Base-by-base conservation (phyloP, 1,140 invertebrate species). In the Zaprionus kolodkinae region DNA sequence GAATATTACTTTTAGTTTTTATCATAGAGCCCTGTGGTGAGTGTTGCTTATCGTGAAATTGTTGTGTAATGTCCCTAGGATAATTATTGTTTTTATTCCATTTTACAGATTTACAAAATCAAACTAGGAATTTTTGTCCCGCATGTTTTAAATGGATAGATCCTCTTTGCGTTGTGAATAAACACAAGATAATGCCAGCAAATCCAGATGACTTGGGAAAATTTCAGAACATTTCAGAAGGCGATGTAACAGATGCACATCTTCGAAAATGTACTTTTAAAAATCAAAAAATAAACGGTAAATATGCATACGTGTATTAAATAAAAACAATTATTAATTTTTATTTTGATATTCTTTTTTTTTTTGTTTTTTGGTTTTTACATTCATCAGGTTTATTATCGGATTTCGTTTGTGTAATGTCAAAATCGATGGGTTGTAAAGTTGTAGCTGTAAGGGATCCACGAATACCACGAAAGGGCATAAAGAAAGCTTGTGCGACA, bases 91-190 rank as follows among this genome's bases (percentile, higher is more conserved):
- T 21, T 21, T 2, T 6, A 3, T 36, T 36, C 3, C 30, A 48
- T 12, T 52, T 21, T 11, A 21, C 50, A 21, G 48, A 45, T 2
- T 9, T 15, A 30, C 7, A 27, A 2, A 9, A 45, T 45, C 33
- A 45, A 6, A 15, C n/a, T 25, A 6, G 6, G 1, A 45, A 45
- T 45, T 54, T 40, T 17, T 54, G 48, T 54, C 35, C 62, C 3
- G 50, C 38, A 6, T 64, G 62, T 25, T 27, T 35, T 12, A 36
- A 13, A 13, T 64, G 62, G 62, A 54, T 64, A 12, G 21, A 30
- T 0, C 10, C 62, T 0, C 3, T 27, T n/a, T 64, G 62, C 17
- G 36, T 0, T 10, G 2, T 40, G 7, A 0, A 40, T 27, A 38
- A 6, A 25, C 3, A 17, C 1, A 3, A 9, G 21, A 9, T 21